These are phyloP conservation scores for Anneissia japonica DNA, from an alignment of 35 echinoderm and acorn worm genomes.

Conservation along the genomic window DNA sequence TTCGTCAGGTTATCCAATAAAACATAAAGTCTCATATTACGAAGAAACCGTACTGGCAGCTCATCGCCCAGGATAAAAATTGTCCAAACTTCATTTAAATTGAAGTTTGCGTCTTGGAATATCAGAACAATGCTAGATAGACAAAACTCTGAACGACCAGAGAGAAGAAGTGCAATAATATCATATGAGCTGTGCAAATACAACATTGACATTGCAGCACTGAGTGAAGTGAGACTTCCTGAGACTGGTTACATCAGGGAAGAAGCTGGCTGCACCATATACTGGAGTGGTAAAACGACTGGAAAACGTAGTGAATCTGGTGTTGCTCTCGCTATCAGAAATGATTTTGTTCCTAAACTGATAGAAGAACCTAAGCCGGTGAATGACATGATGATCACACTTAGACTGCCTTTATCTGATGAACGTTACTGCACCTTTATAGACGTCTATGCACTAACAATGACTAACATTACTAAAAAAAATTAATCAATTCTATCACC, in stretches of 20 bases:
- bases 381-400: not conserved
- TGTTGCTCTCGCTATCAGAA: constrained; percentile 1
- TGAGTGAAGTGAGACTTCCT: not conserved
- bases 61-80: no score
- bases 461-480: not conserved
- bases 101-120: not conserved
- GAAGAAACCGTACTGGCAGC: no score
- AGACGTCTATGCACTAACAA: no score
- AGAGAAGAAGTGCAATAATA: constrained; percentile 3
- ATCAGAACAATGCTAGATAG: not conserved
- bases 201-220: not conserved
- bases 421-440: no score
- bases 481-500: not conserved
- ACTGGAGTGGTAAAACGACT: constrained; percentile 11
- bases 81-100: no score
- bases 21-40: no score
- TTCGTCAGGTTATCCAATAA: no score
- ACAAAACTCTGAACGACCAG: not conserved
- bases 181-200: not conserved
- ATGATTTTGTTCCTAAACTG: not conserved
- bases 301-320: no score
- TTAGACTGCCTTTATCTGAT: not conserved
- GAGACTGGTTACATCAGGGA: not conserved
- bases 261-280: not conserved
- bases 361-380: not conserved